Evolutionary conservation across 2,797 vertebrate genomes (phyloP).

Genomic region (Lithobates pipiens): DNA sequence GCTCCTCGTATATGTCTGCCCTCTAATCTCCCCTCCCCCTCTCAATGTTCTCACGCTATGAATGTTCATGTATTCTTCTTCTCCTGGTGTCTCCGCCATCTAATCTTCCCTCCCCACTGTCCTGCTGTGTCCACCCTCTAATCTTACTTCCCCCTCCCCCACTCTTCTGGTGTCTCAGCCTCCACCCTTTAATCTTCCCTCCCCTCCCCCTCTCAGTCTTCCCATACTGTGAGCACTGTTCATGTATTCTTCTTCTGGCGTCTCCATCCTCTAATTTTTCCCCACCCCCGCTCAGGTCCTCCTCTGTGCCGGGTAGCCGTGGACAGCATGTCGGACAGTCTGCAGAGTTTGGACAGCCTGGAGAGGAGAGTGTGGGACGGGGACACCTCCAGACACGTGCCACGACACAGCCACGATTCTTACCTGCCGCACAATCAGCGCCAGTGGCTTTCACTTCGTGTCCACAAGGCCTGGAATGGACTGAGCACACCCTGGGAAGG

Average conservation of each 20-base stretch:
- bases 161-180: no score
- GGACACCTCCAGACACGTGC: constrained; percentile 57
- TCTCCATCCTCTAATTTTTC: not conserved
- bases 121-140: no score
- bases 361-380: constrained; percentile 39
- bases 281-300: constrained; percentile 27
- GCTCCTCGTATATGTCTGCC: not conserved
- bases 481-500: not conserved
- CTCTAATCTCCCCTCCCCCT: no score
- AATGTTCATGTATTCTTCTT: constrained; percentile 68
- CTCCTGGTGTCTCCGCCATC: not conserved
- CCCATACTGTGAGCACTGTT: no score
- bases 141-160: no score
- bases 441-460: constrained; percentile 87
- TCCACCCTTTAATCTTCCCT: no score
- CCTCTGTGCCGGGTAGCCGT: constrained; percentile 20
- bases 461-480: constrained; percentile 77
- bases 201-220: no score
- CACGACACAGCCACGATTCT: constrained; percentile 69
- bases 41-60: constrained; percentile 79
- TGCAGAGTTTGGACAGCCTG: constrained; percentile 78
- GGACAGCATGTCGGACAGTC: constrained; percentile 68
- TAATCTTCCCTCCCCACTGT: no score
- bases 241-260: no score
- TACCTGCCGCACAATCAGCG: constrained; percentile 81